phyloP scores from a whole-genome alignment of 2,797 vertebrate species.

The Sardinella longiceps region DNA sequence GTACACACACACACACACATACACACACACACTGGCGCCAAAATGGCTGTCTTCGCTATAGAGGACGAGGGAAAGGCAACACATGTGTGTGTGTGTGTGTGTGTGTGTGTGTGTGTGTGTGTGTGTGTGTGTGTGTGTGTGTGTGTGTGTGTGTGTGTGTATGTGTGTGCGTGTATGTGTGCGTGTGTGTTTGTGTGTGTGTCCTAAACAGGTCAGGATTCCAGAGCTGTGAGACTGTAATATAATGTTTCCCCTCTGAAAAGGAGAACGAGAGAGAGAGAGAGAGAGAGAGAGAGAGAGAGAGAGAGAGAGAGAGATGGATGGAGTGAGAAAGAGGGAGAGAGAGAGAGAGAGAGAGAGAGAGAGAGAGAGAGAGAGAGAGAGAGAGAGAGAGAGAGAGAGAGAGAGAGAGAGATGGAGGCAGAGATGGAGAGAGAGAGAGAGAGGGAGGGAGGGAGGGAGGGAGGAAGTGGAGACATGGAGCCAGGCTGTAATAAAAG shows the following conservation, averaged over 20 bases:
- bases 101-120: too few species aligned
- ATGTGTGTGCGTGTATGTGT: not conserved
- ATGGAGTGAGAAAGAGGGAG: not conserved
- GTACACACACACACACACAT: not conserved
- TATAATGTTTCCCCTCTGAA: not conserved
- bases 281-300: not conserved
- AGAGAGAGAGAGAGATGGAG: not conserved
- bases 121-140: not conserved
- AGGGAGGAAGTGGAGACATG: not conserved
- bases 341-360: too few species aligned
- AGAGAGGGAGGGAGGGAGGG: not conserved
- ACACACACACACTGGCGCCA: not conserved
- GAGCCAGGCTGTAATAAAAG: slow-evolving; percentile 49
- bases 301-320: not conserved
- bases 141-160: not conserved
- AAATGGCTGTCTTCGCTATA: not conserved
- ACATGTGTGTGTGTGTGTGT: too few species aligned
- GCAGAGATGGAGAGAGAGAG: not conserved
- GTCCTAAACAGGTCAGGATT: slow-evolving; percentile 22
- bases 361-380: not conserved
- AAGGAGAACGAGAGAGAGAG: not conserved
- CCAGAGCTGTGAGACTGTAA: slow-evolving; percentile 3
- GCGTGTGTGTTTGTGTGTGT: too few species aligned
- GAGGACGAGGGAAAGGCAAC: slow-evolving; percentile 17
- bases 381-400: not conserved